These are phyloP conservation scores for Cyphomyrus plagiostoma DNA, from an alignment of 2,113 vertebrate genomes.

Conservation along the genomic window DNA sequence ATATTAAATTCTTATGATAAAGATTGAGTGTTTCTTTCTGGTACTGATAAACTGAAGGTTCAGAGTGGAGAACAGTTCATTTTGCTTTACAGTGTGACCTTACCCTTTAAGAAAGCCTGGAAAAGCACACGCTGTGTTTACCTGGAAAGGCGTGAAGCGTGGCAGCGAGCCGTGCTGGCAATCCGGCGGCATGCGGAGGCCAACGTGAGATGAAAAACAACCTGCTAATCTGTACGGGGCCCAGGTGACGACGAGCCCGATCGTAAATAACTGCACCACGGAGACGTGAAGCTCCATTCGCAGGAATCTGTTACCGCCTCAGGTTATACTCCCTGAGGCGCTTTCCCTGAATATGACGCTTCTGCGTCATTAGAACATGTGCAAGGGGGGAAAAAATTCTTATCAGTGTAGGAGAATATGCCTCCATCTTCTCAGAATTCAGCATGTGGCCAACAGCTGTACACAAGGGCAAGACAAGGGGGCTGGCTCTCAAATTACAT, in stretches of 20 bases:
- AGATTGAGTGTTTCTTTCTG: background rate
- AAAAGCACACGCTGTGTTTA: background rate
- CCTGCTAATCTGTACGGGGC: constrained; percentile 3
- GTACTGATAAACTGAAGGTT: background rate
- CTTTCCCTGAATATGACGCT: background rate
- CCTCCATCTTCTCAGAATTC: background rate
- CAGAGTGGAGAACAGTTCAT: background rate
- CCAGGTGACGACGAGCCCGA: background rate
- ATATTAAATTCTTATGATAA: background rate
- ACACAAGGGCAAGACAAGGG: background rate
- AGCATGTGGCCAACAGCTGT: background rate
- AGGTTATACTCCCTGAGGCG: background rate
- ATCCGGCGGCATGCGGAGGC: background rate
- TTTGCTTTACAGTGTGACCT: background rate
- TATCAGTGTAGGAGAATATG: background rate
- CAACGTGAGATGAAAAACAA: background rate
- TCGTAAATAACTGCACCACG: background rate
- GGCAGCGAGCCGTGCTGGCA: background rate
- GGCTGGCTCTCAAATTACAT: background rate
- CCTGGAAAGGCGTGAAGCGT: background rate
- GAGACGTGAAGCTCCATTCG: background rate
- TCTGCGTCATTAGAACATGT: background rate
- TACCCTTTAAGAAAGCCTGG: background rate
- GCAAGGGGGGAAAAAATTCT: background rate
- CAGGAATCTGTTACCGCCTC: background rate